Percentiles rank a stretch among this genome's conserved stretches.
Conservation (phyloP, 2,113 vertebrate genomes). For the Solenodon paradoxus region DNA sequence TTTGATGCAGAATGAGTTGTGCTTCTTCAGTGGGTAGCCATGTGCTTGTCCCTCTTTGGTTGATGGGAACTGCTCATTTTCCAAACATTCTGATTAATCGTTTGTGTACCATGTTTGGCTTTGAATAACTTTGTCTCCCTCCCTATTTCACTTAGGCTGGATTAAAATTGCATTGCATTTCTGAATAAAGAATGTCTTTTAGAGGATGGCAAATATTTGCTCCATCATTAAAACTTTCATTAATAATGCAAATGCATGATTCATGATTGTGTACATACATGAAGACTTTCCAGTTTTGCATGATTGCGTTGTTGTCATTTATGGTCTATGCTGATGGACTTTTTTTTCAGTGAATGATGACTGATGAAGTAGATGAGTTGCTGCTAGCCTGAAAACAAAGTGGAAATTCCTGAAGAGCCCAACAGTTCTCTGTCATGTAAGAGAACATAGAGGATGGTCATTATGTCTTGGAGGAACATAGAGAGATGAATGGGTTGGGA, state of each 20-base stretch:
- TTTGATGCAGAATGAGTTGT: background rate
- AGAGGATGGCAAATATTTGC: background rate
- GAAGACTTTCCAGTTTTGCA: background rate
- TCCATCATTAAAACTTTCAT: background rate
- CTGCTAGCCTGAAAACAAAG: conserved; percentile 90
- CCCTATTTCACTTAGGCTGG: background rate
- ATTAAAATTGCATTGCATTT: background rate
- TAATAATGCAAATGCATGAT: background rate
- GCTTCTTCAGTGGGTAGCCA: background rate
- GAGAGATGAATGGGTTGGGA: background rate
- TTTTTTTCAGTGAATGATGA: conserved; percentile 91
- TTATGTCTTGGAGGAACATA: background rate
- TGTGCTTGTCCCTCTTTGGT: background rate
- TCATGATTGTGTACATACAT: background rate
- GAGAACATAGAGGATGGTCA: conserved; percentile 83
- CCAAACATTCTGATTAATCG: background rate
- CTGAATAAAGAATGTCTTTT: background rate
- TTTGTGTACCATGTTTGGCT: background rate
- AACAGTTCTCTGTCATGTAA: conserved; percentile 84
- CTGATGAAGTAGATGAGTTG: conserved; percentile 93
- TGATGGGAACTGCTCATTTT: background rate
- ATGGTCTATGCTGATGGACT: background rate
- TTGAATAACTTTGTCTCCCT: background rate
- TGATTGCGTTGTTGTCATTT: background rate
- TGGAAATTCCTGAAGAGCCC: conserved; percentile 85